Percentiles rank a stretch among this genome's conserved stretches.
phyloP scores from a whole-genome alignment of 2,888 invertebrate species.

The Aphodius granarius region DNA sequence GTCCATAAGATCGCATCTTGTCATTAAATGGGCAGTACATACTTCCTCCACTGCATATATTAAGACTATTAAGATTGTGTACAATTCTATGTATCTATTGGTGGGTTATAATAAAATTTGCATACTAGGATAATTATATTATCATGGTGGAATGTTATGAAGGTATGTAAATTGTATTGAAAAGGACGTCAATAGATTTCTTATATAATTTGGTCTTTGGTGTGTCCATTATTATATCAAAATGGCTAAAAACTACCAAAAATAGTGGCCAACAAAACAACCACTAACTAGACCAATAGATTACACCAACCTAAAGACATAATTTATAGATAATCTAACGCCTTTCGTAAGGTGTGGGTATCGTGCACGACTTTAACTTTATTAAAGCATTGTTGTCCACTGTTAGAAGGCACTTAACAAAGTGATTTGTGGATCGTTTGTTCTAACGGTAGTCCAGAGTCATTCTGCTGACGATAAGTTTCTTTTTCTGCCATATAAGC shows the following conservation, averaged over 20 bases:
- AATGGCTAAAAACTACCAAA: too few relatives aligned
- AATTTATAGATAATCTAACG: not conserved
- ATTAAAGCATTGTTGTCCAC: not conserved
- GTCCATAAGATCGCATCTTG: not conserved
- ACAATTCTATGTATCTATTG: not conserved
- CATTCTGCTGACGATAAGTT: slow-evolving; percentile 1
- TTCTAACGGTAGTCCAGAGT: not conserved
- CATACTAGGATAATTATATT: not conserved
- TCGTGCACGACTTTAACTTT: not conserved
- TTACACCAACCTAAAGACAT: not conserved
- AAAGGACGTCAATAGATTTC: not conserved
- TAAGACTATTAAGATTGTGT: not conserved
- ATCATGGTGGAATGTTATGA: not conserved
- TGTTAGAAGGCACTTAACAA: not conserved
- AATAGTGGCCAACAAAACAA: too few relatives aligned
- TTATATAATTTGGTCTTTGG: not conserved
- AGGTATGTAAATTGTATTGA: not conserved
- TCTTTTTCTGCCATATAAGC: slow-evolving; percentile 11
- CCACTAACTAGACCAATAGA: not conserved
- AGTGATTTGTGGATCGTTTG: not conserved
- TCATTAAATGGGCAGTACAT: not conserved
- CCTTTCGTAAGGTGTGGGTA: not conserved
- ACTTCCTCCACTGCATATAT: not conserved
- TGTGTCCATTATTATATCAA: not conserved
- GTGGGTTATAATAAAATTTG: not conserved